Conservation (phyloP, 2,888 invertebrate genomes). For the Folsomia candida region DNA sequence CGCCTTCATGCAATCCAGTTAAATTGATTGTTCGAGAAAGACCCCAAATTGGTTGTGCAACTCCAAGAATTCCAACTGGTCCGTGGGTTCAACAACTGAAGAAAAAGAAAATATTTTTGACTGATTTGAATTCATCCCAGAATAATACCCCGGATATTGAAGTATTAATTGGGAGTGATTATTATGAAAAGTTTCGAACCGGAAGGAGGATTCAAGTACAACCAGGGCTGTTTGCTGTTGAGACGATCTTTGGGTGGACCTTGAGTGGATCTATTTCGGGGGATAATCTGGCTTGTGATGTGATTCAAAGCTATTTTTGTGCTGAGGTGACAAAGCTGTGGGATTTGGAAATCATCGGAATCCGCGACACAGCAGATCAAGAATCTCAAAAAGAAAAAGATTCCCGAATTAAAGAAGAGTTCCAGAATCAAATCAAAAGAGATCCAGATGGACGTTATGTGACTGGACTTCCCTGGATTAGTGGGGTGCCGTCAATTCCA, state of each 20-base stretch:
- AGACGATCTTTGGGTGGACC: constrained; percentile 12
- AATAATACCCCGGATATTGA: no score
- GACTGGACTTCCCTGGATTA: background rate
- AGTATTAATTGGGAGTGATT: no score
- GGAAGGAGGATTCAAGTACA: background rate
- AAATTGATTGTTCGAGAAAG: background rate
- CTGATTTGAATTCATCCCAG: no score
- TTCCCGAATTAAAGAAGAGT: background rate
- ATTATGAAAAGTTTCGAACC: no score
- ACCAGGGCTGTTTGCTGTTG: background rate
- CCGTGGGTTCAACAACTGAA: no score
- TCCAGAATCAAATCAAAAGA: background rate
- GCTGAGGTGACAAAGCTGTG: constrained; percentile 1
- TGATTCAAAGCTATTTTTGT: background rate
- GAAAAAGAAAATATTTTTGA: no score
- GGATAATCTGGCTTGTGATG: no score
- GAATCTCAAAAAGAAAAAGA: background rate
- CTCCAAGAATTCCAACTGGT: no score
- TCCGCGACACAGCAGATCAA: background rate
- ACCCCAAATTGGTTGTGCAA: no score
- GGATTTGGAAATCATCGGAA: constrained; percentile 6
- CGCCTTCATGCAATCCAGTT: background rate
- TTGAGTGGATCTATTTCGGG: no score
- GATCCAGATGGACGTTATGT: background rate
- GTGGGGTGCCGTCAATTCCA: background rate